Conservation (phyloP, 2,888 invertebrate genomes). For the Doris montereyensis region DNA sequence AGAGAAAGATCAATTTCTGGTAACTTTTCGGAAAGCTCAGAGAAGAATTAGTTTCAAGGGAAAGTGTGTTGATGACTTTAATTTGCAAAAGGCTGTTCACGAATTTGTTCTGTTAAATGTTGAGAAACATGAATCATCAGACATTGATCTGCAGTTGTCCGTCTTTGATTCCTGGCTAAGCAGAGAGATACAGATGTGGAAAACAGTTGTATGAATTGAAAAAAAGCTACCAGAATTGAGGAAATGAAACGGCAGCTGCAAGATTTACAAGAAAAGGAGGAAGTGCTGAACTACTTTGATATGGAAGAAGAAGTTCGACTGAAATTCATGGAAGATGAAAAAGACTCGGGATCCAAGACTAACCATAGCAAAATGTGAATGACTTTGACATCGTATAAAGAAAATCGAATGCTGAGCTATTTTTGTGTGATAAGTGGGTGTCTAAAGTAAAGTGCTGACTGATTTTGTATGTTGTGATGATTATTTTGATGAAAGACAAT, state of each 20-base stretch:
- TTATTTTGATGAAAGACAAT: no score
- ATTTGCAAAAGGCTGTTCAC: slow-evolving; percentile 41
- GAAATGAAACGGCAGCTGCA: slow-evolving; percentile 55
- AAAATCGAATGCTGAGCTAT: no score
- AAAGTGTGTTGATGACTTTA: slow-evolving; percentile 28
- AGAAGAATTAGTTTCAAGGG: slow-evolving; percentile 28
- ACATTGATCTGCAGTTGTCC: slow-evolving; percentile 43
- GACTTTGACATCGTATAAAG: no score
- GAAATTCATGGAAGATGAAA: slow-evolving; percentile 35
- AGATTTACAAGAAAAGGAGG: slow-evolving; percentile 62
- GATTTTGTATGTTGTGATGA: no score
- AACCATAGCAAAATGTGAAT: no score
- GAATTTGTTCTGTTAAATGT: slow-evolving; percentile 46
- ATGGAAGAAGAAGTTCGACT: slow-evolving; percentile 51
- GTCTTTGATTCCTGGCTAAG: slow-evolving; percentile 47
- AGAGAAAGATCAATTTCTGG: slow-evolving; percentile 59
- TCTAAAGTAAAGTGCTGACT: no score
- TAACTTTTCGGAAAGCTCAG: slow-evolving; percentile 37
- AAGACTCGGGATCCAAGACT: no score
- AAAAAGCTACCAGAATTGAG: slow-evolving; percentile 45
- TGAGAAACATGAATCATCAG: slow-evolving; percentile 46
- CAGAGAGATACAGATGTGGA: slow-evolving; percentile 46
- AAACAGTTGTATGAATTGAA: slow-evolving; percentile 48
- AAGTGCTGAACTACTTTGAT: slow-evolving; percentile 63
- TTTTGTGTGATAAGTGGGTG: no score